Percentiles rank a stretch among this genome's conserved stretches.
phyloP scores from a whole-genome alignment of 2,113 vertebrate species.

The Oncorhynchus clarkii region DNA sequence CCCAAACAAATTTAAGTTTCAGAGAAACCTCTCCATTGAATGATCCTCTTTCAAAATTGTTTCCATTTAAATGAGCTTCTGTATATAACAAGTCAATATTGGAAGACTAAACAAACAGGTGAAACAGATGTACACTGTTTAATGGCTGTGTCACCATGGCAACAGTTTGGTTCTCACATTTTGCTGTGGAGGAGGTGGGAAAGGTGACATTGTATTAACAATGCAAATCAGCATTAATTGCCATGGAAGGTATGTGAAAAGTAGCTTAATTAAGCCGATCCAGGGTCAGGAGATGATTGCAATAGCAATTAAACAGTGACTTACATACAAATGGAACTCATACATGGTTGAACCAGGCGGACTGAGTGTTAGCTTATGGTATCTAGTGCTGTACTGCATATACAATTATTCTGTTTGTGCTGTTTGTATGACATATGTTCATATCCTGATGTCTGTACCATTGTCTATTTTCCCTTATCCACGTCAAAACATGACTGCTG shows the following conservation, averaged over 20 bases:
- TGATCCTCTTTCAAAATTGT: background rate
- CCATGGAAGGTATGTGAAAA: conserved; percentile 9
- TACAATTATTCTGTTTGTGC: background rate
- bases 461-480: no score
- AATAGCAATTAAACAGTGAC: conserved; percentile 11
- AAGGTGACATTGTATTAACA: conserved; percentile 20
- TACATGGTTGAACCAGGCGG: conserved; percentile 4
- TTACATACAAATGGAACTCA: background rate
- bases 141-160: conserved; percentile 10
- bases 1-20: background rate
- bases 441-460: background rate
- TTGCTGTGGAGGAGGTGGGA: background rate
- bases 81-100: background rate
- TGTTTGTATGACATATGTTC: conserved; percentile 17
- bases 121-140: conserved; percentile 1
- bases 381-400: no score
- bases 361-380: background rate
- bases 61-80: background rate
- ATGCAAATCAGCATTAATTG: conserved; percentile 25
- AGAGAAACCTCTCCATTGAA: background rate
- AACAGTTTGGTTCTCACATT: conserved; percentile 2
- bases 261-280: conserved; percentile 21
- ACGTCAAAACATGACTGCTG: background rate
- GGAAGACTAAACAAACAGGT: conserved; percentile 2
- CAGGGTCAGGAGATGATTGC: conserved; percentile 21